Conservation (phyloP, 2,888 invertebrate genomes). For the Lamellibrachia satsuma region DNA sequence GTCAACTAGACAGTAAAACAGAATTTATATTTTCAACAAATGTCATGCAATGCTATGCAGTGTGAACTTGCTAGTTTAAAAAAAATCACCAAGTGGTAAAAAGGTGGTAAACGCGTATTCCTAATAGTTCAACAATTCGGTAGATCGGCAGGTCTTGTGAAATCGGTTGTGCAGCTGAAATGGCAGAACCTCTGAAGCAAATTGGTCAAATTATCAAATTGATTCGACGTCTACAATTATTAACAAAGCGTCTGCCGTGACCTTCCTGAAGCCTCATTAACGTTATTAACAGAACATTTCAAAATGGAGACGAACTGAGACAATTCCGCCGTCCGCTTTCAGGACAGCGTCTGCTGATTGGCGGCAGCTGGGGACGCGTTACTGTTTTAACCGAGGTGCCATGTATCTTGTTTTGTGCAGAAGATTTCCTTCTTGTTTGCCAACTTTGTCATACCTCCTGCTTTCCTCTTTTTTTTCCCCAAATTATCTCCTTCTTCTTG, state of each 20-base stretch:
- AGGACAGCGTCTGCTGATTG: neutral
- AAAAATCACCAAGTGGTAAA: neutral
- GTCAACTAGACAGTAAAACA: too few species aligned
- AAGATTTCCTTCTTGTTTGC: too few species aligned
- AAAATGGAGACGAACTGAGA: neutral
- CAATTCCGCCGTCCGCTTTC: neutral
- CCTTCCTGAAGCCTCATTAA: neutral
- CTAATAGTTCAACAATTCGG: neutral
- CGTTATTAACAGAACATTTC: neutral
- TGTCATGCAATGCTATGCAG: neutral
- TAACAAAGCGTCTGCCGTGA: neutral
- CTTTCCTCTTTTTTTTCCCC: too few species aligned
- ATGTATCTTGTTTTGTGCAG: too few species aligned
- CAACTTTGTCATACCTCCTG: too few species aligned
- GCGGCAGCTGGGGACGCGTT: neutral
- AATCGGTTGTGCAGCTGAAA: neutral
- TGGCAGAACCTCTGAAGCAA: neutral
- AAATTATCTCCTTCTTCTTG: too few species aligned
- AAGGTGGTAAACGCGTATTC: neutral
- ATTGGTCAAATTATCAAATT: neutral
- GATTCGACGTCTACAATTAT: neutral
- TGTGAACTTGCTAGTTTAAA: neutral
- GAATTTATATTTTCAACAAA: neutral
- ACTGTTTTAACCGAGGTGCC: too few species aligned
- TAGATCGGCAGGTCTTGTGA: neutral